Base-by-base conservation (phyloP, 2,797 vertebrate genomes). In the Enoplosus armatus region DNA sequence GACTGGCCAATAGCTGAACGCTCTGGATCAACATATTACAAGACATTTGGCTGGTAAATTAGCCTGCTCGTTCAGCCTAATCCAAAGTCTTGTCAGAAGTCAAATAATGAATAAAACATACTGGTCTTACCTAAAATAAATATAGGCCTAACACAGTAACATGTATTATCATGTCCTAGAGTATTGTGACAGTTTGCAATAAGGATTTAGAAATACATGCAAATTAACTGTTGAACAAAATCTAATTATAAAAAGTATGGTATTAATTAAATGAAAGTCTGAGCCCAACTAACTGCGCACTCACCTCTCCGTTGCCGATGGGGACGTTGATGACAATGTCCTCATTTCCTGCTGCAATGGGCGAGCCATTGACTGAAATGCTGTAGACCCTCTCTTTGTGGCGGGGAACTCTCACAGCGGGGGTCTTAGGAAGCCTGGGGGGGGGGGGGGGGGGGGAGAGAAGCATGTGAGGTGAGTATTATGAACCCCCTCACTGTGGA, bases 311-410 rank as follows among this genome's bases (percentile, higher is more conserved):
- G 16, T 94, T 96, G n/a, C 94, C 95, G 9, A 94, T 1, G 3
- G 95, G 95, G 11, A 96, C 90, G 24, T 93, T 95, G 75, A 96
- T 94, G 82, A 95, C 75, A 1, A 96, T 84, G 60, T 95, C 95
- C 5, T 94, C 70, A 0, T 53, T 85, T 56, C 84, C 89, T 7
- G 85, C 90, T 0, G 87, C 69, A 7, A 96, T 93, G 50, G 96
- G 96, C 12, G 95, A 96, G 43, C 96, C 96, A 3, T 96, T 96
- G 74, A 95, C 95, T 1, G 95, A 96, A 67, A 96, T 95, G 90
- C 96, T 96, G 64, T 94, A 96, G 48, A 96, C 93, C 70, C 93
- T 92, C 89, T 96, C 96, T 77, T 94, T 90, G 93, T 96, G 96
- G 64, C 91, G 93, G 12, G 95, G 92, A 61, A 91, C 72, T 79